Conservation (phyloP, 2,113 vertebrate species). For the Ageneiosus marmoratus region DNA sequence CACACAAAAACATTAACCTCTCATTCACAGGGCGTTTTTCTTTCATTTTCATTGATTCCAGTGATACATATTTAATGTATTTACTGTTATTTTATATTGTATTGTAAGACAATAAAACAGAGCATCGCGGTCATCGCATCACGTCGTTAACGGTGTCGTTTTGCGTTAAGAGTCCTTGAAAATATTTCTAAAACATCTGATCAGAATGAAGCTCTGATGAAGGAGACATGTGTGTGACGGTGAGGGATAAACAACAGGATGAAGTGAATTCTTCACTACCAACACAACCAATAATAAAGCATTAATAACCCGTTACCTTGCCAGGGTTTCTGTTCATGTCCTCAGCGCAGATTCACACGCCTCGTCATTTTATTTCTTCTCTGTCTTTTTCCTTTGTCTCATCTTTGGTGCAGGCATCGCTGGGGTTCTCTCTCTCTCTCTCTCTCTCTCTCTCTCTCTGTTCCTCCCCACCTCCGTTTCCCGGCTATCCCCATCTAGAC, state of each 20-base stretch:
- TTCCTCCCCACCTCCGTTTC: slow-evolving; percentile 50
- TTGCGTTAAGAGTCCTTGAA: background rate
- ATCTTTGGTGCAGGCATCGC: slow-evolving; percentile 71
- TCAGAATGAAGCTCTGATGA: background rate
- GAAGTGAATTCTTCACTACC: slow-evolving; percentile 46
- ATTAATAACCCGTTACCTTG: slow-evolving; percentile 67
- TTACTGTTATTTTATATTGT: slow-evolving; percentile 9
- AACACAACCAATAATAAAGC: slow-evolving; percentile 59
- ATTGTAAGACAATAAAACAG: background rate
- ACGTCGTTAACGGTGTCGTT: background rate
- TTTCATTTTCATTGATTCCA: background rate
- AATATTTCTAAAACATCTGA: no score
- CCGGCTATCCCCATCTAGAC: slow-evolving; percentile 48
- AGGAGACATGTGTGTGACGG: slow-evolving; percentile 7
- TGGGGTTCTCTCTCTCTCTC: slow-evolving; percentile 53
- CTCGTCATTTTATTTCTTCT: slow-evolving; percentile 47
- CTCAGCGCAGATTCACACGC: slow-evolving; percentile 30
- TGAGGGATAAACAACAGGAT: slow-evolving; percentile 47
- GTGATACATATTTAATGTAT: background rate
- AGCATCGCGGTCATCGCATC: background rate
- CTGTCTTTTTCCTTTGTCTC: slow-evolving; percentile 50
- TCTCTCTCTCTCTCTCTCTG: slow-evolving; percentile 60
- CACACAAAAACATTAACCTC: background rate
- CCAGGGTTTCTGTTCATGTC: slow-evolving; percentile 67
- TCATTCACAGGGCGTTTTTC: background rate